Conservation (phyloP, 2,797 vertebrate genomes). For the Halcyon badia region DNA sequence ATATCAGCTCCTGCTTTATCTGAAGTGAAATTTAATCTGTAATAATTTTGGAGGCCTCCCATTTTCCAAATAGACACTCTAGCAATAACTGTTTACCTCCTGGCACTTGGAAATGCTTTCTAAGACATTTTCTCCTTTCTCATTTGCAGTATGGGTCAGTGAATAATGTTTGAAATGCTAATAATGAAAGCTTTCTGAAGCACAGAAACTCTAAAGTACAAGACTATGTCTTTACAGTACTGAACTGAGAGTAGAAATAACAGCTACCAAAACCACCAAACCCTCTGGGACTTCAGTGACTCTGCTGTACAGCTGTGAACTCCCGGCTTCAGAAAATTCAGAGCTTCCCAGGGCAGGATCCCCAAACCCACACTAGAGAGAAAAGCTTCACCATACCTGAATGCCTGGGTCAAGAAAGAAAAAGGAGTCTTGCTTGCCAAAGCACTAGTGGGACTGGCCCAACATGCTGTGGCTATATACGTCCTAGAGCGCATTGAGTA, state of each 20-base stretch:
- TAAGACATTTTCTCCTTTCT: background rate
- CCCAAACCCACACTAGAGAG: background rate
- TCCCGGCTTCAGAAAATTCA: background rate
- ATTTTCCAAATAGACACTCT: background rate
- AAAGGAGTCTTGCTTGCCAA: background rate
- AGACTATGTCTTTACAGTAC: background rate
- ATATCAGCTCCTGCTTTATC: background rate
- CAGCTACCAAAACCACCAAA: background rate
- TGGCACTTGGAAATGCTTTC: background rate
- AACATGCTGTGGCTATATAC: rapidly evolving
- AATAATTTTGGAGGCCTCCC: background rate
- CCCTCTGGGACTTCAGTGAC: background rate
- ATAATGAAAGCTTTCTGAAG: background rate
- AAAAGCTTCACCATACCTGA: background rate
- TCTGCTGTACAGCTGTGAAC: background rate
- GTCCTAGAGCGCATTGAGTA: rapidly evolving
- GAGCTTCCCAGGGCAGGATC: background rate
- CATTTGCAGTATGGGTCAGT: background rate
- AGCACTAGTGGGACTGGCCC: background rate
- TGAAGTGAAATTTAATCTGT: background rate
- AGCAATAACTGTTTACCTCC: background rate
- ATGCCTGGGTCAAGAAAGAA: background rate
- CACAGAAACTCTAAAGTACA: background rate
- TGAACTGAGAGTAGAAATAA: background rate
- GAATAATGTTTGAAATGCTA: background rate